Evolutionary conservation across 2,797 vertebrate genomes (phyloP).

Genomic region (Botia almorhae): DNA sequence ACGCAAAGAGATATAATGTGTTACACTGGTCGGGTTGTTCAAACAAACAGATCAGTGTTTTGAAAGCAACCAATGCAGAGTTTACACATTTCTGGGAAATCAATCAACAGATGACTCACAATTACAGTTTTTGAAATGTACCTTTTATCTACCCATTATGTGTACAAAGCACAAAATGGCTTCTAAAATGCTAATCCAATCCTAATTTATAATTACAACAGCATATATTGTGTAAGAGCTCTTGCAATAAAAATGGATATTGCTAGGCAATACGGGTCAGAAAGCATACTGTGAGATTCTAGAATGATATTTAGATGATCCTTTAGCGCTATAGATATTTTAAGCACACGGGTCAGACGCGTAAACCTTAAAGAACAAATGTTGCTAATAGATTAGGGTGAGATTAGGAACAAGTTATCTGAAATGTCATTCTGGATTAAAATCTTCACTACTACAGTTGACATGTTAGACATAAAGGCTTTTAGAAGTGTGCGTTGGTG

Average conservation of each 20-base stretch:
- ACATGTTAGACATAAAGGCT: conserved; percentile 26
- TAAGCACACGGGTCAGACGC: conserved; percentile 9
- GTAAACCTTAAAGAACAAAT: conserved; percentile 2
- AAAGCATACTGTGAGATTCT: not conserved
- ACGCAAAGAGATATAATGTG: too few species aligned
- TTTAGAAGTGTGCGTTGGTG: conserved; percentile 15
- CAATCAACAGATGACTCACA: not conserved
- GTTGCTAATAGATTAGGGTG: not conserved
- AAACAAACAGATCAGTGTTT: not conserved
- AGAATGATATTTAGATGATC: not conserved
- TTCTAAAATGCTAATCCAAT: not conserved
- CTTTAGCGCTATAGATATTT: not conserved
- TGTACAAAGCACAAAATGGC: not conserved
- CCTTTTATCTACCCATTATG: not conserved
- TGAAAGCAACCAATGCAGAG: too few species aligned
- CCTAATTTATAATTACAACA: not conserved
- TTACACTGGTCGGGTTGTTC: not conserved
- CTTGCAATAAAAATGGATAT: not conserved
- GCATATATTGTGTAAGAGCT: not conserved
- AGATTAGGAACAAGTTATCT: conserved; percentile 24
- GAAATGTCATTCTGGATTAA: conserved; percentile 36
- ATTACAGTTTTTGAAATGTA: not conserved
- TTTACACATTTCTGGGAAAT: not conserved
- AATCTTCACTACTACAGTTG: conserved; percentile 18
- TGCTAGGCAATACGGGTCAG: not conserved